These are phyloP conservation scores for Phallusia fumigata DNA, from an alignment of 23 tunicate species.

Conservation along the genomic window DNA sequence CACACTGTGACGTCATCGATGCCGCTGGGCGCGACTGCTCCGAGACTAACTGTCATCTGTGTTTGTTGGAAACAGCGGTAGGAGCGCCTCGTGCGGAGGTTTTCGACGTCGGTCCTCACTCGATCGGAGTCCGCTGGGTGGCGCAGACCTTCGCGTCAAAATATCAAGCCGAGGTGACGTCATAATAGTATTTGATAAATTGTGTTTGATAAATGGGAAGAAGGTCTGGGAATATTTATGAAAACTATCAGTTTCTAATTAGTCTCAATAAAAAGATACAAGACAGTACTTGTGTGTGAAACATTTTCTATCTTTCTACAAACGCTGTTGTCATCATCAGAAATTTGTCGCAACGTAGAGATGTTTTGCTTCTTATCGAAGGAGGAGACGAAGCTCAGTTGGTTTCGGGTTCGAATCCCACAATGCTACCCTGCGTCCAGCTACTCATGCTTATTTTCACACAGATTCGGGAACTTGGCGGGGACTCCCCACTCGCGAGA, in stretches of 20 bases:
- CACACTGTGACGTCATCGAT: neutral
- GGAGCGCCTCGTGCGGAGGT: constrained; percentile 22
- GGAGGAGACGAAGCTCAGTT: too few species aligned
- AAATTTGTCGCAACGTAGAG: too few species aligned
- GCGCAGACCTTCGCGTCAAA: constrained; percentile 13
- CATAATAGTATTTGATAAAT: too few species aligned
- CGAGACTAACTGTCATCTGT: too few species aligned
- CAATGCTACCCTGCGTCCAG: neutral
- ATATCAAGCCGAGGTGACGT: constrained; percentile 27
- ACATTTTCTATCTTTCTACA: too few species aligned
- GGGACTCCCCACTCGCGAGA: neutral
- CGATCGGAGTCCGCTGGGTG: constrained; percentile 29
- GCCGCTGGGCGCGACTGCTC: neutral
- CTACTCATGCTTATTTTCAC: neutral
- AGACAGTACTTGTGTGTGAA: too few species aligned
- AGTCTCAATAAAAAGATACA: too few species aligned
- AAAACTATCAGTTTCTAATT: too few species aligned
- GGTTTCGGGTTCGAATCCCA: too few species aligned
- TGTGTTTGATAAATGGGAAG: neutral
- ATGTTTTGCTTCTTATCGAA: too few species aligned
- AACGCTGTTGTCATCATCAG: too few species aligned
- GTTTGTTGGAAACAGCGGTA: constrained; percentile 25
- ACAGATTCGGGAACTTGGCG: neutral
- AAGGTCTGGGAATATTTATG: too few species aligned
- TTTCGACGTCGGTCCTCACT: constrained; percentile 14